Conservation (phyloP, 2,113 vertebrate species). For the Craseonycteris thonglongyai region DNA sequence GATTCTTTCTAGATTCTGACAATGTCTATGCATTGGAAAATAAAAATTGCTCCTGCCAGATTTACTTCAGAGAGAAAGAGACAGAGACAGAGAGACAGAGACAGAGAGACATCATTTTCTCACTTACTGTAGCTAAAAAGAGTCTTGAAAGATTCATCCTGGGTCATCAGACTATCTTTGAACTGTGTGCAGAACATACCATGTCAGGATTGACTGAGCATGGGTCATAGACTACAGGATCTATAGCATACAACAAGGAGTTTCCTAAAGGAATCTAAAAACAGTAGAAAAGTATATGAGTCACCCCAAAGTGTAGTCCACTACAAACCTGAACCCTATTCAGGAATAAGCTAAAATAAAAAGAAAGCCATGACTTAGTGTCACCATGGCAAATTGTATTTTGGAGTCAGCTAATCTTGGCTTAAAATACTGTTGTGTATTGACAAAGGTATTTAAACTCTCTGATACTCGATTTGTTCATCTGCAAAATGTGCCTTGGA, state of each 20-base stretch:
- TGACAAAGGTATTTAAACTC: neutral
- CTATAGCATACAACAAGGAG: neutral
- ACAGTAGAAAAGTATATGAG: neutral
- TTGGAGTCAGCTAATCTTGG: neutral
- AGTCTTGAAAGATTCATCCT: neutral
- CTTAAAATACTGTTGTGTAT: neutral
- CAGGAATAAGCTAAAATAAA: neutral
- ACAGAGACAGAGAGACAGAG: neutral
- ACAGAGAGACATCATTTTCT: neutral
- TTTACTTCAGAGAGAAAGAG: neutral
- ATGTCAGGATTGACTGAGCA: neutral
- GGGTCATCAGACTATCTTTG: neutral
- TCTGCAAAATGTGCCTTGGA: neutral
- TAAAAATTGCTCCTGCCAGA: neutral
- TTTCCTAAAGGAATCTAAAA: neutral
- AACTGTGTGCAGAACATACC: neutral
- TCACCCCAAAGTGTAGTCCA: neutral
- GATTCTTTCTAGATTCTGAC: neutral
- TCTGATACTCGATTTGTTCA: neutral
- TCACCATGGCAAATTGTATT: neutral
- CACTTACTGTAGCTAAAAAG: neutral
- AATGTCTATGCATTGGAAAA: neutral
- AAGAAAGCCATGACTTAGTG: neutral
- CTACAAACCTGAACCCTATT: neutral
- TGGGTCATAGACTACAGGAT: neutral